Evolutionary conservation across 2,113 vertebrate genomes (phyloP).

Genomic region (Cyanistes caeruleus): DNA sequence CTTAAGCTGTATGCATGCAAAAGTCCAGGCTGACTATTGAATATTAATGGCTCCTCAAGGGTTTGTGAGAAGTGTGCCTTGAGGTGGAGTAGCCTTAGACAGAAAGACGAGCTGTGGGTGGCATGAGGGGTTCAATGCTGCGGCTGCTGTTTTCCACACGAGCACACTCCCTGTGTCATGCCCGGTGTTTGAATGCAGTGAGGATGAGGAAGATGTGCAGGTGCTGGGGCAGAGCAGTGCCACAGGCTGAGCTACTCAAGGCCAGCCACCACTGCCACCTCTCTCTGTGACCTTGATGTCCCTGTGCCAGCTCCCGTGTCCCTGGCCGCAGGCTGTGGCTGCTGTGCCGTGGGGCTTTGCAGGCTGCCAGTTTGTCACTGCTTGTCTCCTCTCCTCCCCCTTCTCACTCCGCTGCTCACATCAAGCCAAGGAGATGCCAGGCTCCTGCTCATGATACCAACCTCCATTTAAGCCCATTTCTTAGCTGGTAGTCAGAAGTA

Average conservation of each 20-base stretch:
- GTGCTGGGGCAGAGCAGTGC: background rate
- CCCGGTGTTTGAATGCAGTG: rapidly evolving
- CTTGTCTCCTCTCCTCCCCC: background rate
- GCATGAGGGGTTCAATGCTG: background rate
- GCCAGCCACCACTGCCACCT: background rate
- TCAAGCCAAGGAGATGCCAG: background rate
- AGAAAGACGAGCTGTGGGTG: background rate
- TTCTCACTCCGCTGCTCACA: background rate
- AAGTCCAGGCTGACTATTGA: background rate
- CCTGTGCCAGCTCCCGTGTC: background rate
- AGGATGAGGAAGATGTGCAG: background rate
- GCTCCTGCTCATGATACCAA: background rate
- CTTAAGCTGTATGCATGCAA: background rate
- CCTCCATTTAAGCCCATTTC: background rate
- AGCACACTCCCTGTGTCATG: rapidly evolving
- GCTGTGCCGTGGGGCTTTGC: rapidly evolving
- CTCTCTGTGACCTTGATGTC: background rate
- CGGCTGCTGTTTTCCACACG: rapidly evolving
- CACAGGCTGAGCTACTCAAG: rapidly evolving
- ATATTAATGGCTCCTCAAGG: background rate
- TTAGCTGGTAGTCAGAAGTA: background rate
- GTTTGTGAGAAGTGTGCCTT: background rate
- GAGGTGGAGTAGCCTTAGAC: background rate
- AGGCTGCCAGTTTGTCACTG: background rate
- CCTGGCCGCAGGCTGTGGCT: rapidly evolving